Percentiles rank a stretch among this genome's conserved stretches.
These are phyloP conservation scores for Eledona agricola DNA, from an alignment of 2,888 invertebrate species.

Conservation along the genomic window DNA sequence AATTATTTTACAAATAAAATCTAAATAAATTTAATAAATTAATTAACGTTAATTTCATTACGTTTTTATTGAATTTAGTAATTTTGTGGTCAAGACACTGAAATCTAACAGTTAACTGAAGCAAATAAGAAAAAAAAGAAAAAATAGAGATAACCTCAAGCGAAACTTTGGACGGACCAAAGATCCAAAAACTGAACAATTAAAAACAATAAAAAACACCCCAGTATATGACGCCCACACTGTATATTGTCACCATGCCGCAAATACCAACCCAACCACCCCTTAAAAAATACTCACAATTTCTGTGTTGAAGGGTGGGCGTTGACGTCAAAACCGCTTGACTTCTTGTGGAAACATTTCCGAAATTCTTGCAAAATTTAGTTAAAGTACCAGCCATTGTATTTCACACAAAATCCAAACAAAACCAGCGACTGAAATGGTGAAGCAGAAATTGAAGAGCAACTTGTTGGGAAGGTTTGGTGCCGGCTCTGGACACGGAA, in stretches of 20 bases:
- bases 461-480: slow-evolving; percentile 27
- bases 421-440: too few relatives aligned
- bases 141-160: slow-evolving; percentile 7
- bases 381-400: slow-evolving; percentile 61
- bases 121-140: too few relatives aligned
- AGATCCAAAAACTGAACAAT: slow-evolving; percentile 1
- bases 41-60: too few relatives aligned
- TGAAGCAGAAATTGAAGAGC: slow-evolving; percentile 29
- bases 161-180: slow-evolving; percentile 8
- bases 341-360: slow-evolving; percentile 49
- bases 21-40: too few relatives aligned
- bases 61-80: too few relatives aligned
- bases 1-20: too few relatives aligned
- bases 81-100: too few relatives aligned
- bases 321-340: slow-evolving; percentile 37
- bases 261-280: slow-evolving; percentile 1
- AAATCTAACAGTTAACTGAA: too few relatives aligned
- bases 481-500: slow-evolving; percentile 19
- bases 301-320: slow-evolving; percentile 45
- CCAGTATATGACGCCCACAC: slow-evolving; percentile 2
- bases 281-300: slow-evolving; percentile 54
- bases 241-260: slow-evolving; percentile 7
- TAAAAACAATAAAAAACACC: slow-evolving; percentile 8
- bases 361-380: slow-evolving; percentile 57
- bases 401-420: too few relatives aligned